Evolutionary conservation across 2,113 vertebrate species (phyloP), one percentile per base, ranked within the genome.

Genomic region (Polypterus senegalus): DNA sequence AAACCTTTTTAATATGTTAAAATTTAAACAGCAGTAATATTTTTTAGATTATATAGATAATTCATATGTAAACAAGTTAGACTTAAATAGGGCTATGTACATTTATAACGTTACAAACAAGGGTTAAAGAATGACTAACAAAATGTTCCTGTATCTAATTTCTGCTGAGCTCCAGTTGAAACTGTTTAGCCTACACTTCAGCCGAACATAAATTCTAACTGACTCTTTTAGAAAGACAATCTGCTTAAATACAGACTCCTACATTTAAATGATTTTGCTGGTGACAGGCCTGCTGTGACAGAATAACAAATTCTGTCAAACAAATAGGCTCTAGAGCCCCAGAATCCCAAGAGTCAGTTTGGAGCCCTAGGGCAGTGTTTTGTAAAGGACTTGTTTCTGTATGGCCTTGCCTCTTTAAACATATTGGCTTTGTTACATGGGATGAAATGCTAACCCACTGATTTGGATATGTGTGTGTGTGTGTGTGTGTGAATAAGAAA

Each of bases 211-310:
- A 79, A 82, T 82, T 78, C 68, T 65, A 65, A 77, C 67, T 59
- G 74, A 66, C 69, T 75, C 77, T 83, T 80, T 79, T 84, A 66
- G 69, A 71, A 72, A 80, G 77, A 73, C 81, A 74, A 76, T 76
- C 79, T 78, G 79, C 79, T 87, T 83, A 83, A 85, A 80, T 81
- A 82, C 81, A 82, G 78, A 75, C 82, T 78, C 74, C 77, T 78
- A 79, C 79, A 81, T 83, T 83, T 76, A 84, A 82, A 83, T 82
- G 78, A 83, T 86, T 81, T 79, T 71, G 72, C 74, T 79, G 71
- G 79, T 80, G 77, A 81, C 77, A 82, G 76, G 76, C 80, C 77
- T 81, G 77, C 75, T 81, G 81, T 81, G 82, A 82, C 77, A 81
- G 76, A 81, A 81, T 83, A 83, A 81, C 82, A 82, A 75, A 83